Evolutionary conservation across 2,113 vertebrate species (phyloP).

Genomic region (Tamias sibiricus): DNA sequence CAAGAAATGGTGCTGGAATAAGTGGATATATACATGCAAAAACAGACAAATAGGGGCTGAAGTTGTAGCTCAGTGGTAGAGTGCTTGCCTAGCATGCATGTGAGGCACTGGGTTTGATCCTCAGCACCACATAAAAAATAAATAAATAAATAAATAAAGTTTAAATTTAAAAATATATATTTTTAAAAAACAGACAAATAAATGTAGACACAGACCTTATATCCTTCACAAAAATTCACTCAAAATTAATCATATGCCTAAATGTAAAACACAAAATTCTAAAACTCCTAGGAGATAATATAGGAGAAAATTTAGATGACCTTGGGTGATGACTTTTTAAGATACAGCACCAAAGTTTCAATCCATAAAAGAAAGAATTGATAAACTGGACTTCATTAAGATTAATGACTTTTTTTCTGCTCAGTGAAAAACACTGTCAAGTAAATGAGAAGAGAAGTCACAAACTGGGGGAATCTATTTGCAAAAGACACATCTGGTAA

Average conservation of each 20-base stretch:
- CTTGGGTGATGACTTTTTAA: background rate
- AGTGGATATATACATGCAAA: background rate
- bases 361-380: slow-evolving; percentile 25
- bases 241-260: background rate
- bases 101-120: too few relatives aligned
- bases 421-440: background rate
- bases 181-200: background rate
- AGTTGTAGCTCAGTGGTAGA: too few relatives aligned
- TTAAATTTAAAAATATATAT: too few relatives aligned
- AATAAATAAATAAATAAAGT: too few relatives aligned
- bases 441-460: slow-evolving; percentile 3
- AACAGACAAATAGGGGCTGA: background rate
- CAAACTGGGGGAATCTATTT: background rate
- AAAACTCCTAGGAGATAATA: background rate
- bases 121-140: too few relatives aligned
- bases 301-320: background rate
- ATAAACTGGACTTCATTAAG: background rate
- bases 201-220: background rate
- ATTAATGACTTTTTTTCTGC: background rate
- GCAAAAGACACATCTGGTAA: background rate
- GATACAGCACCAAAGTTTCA: background rate
- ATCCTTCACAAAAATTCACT: background rate
- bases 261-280: slow-evolving; percentile 5
- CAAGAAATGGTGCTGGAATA: background rate
- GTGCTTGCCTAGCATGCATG: too few relatives aligned